Conservation (phyloP, 2,113 vertebrate genomes). For the Xerus inauris region DNA sequence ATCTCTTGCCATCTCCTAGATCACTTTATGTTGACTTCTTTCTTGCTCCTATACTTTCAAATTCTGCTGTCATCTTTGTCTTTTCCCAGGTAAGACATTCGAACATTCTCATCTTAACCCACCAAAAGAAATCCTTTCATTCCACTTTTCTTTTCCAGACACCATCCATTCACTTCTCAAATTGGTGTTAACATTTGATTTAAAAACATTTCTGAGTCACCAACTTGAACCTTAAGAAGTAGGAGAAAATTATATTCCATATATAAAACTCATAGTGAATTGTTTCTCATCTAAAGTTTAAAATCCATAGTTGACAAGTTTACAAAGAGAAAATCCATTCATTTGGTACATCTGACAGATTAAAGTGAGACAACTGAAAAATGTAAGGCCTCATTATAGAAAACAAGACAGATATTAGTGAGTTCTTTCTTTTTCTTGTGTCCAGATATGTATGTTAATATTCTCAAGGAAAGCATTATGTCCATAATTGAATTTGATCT, state of each 20-base stretch:
- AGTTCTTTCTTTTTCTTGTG: background rate
- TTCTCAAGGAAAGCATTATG: conserved; percentile 11
- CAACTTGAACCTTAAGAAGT: background rate
- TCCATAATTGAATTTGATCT: background rate
- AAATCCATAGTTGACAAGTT: background rate
- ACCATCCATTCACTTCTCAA: background rate
- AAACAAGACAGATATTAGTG: background rate
- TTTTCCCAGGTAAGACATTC: background rate
- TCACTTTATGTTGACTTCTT: background rate
- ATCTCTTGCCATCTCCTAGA: background rate
- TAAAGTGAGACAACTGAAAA: background rate
- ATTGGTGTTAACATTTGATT: background rate
- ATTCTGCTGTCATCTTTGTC: background rate
- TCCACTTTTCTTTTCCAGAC: background rate
- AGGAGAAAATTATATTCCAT: background rate
- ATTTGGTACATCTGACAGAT: background rate
- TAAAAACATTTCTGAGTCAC: background rate
- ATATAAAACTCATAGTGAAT: background rate
- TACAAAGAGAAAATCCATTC: background rate
- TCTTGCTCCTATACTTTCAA: background rate
- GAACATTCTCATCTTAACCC: background rate
- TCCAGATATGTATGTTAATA: background rate
- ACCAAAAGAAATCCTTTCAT: background rate
- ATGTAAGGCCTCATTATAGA: background rate
- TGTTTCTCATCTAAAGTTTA: background rate